Base-by-base conservation (phyloP, 2,797 vertebrate species). In the Rachycentron canadum region DNA sequence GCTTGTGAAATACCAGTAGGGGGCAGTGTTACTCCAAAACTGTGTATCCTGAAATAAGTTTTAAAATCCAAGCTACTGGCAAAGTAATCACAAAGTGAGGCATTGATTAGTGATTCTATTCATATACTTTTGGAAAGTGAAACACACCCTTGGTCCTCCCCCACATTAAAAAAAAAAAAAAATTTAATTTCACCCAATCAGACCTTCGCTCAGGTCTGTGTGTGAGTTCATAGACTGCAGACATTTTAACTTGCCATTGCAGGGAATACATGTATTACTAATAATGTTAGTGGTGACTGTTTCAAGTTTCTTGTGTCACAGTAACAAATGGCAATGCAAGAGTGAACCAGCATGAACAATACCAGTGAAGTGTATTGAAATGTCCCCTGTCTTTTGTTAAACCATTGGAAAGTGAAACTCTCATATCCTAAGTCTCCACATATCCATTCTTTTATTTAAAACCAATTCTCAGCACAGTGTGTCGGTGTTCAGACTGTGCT, bases 11-110 rank as follows among this genome's bases (percentile, higher is more conserved):
- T 40, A 16, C 56, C 67, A 61, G 32, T 67, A 73, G 69, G 58
- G 41, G 73, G 23, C 52, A 57, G 28, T 66, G 30, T 53, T 19
- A 28, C 14, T 70, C 30, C 60, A 53, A 65, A 52, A 69, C 34
- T 14, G 6, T 14, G 4, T 30, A 2, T 2, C 28, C 40, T 45
- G 41, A 69, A 73, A 28, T 14, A 32, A 13, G 26, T 40, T 61
- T 61, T 34, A 2, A 47, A 32, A 30, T 14, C 17, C 8, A 23
- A 26, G 34, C 19, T 32, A 41, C 23, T 57, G n/a, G 59, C 6
- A 19, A 21, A 5, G 19, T n/a, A 47, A n/a, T 21, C 19, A 47
- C 19, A 47, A 47, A 47, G 43, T 21, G 7, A 47, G 19, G 19
- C 43, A 47, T 4, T 47, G 19, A 47, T 43, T 47, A 21, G 2